Evolutionary conservation across 2,113 vertebrate genomes (phyloP).

Genomic region (Alligator sinensis): DNA sequence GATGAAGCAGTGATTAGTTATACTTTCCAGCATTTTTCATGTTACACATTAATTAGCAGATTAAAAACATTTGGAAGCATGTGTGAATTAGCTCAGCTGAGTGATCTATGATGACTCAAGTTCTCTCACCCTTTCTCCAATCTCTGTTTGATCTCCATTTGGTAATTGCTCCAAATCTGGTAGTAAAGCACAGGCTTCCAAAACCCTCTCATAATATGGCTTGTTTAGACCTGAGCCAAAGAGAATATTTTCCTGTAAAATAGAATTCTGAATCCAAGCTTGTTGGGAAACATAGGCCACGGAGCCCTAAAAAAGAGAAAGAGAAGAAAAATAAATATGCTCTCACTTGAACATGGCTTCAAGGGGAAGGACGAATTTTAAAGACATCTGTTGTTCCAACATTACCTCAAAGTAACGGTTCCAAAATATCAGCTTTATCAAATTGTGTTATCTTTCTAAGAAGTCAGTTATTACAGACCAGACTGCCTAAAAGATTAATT

Average conservation of each 20-base stretch:
- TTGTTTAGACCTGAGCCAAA: constrained; percentile 79
- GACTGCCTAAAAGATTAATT: not conserved
- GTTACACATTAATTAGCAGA: not conserved
- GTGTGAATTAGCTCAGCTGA: not conserved
- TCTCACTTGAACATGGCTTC: not conserved
- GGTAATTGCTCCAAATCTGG: constrained; percentile 83
- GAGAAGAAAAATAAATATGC: not conserved
- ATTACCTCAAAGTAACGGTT: not conserved
- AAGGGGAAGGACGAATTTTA: not conserved
- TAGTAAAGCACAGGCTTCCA: constrained; percentile 83
- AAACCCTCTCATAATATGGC: constrained; percentile 77
- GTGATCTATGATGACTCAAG: not conserved
- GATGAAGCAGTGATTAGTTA: not conserved
- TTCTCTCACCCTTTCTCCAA: constrained; percentile 81
- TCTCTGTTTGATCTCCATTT: constrained; percentile 82
- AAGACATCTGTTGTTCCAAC: not conserved
- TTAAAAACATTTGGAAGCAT: not conserved
- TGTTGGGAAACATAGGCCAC: constrained; percentile 85
- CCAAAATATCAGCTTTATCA: not conserved
- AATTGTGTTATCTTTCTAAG: not conserved
- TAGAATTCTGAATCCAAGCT: constrained; percentile 85
- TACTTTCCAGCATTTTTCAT: not conserved
- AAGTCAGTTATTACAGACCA: not conserved
- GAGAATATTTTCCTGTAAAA: constrained; percentile 83
- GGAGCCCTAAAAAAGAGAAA: constrained; percentile 73